A percentile compares a stretch with the other conserved stretches of the same genome.
Evolutionary conservation across 2,797 vertebrate genomes (phyloP).

Genomic region (Scyliorhinus canicula): DNA sequence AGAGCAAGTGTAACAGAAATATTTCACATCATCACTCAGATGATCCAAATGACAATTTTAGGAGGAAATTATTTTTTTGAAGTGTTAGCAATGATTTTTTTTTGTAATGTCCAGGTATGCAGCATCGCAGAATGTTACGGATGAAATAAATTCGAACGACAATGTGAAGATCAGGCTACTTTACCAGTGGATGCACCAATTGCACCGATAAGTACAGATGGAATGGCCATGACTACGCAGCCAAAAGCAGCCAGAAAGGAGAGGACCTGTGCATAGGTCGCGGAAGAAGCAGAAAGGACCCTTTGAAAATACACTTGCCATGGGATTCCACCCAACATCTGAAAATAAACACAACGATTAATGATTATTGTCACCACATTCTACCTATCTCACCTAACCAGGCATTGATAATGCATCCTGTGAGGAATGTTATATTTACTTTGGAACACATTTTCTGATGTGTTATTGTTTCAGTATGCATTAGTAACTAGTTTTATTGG

Average conservation of each 20-base stretch:
- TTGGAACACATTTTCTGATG: not conserved
- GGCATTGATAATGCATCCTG: not conserved
- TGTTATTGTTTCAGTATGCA: not conserved
- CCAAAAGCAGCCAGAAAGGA: constrained; percentile 92
- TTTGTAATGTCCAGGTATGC: not conserved
- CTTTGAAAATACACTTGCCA: constrained; percentile 98
- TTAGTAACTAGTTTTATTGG: not conserved
- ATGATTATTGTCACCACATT: not conserved
- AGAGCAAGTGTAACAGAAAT: not conserved
- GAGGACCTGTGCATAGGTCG: constrained; percentile 88
- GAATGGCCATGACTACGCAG: constrained; percentile 90
- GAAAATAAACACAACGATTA: constrained; percentile 51
- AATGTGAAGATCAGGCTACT: not conserved
- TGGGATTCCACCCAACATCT: constrained; percentile 92
- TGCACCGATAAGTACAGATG: constrained; percentile 85
- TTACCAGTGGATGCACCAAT: constrained; percentile 93
- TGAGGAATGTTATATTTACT: not conserved
- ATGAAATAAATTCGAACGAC: not conserved
- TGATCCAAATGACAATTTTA: not conserved
- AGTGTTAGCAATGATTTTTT: not conserved
- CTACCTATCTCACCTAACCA: not conserved
- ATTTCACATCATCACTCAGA: not conserved
- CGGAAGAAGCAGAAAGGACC: constrained; percentile 91
- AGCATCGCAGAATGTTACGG: not conserved
- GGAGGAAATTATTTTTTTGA: no score